These are phyloP conservation scores for Drosophila bocqueti DNA, from an alignment of 1,140 invertebrate genomes.

Conservation along the genomic window DNA sequence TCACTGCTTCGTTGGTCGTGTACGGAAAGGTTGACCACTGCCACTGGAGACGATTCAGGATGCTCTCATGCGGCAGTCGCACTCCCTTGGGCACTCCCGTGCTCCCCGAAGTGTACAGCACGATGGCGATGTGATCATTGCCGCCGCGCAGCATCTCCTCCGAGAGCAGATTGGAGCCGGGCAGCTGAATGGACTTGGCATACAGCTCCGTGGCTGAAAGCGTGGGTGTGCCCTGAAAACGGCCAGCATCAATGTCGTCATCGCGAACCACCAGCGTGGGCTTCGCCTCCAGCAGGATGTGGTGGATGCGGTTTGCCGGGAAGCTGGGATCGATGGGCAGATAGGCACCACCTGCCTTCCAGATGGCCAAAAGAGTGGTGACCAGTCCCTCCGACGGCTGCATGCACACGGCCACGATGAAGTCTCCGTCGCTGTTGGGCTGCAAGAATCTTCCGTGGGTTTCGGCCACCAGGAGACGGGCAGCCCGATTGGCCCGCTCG, in stretches of 20 bases:
- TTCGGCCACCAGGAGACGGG: constrained; percentile 86
- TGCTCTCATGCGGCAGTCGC: constrained; percentile 91
- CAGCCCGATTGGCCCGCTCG: constrained; percentile 87
- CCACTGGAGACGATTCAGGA: constrained; percentile 93
- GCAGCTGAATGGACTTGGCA: constrained; percentile 64
- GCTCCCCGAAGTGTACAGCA: constrained; percentile 97
- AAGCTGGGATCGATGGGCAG: constrained; percentile 92
- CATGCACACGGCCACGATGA: constrained; percentile 91
- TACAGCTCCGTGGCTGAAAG: constrained; percentile 69
- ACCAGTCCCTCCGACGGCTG: constrained; percentile 90
- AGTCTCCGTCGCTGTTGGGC: constrained; percentile 88
- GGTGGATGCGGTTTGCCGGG: constrained; percentile 89
- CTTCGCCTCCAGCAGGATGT: constrained; percentile 91
- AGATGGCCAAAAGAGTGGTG: constrained; percentile 89
- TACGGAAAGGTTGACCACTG: constrained; percentile 93
- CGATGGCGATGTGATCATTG: constrained; percentile 88
- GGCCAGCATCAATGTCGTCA: constrained; percentile 80
- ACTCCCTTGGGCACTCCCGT: constrained; percentile 97
- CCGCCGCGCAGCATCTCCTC: constrained; percentile 69
- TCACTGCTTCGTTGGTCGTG: constrained; percentile 87
- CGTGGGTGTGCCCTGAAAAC: constrained; percentile 66
- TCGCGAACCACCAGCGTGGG: constrained; percentile 90
- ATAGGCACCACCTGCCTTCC: constrained; percentile 93
- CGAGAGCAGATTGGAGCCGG: constrained; percentile 61
- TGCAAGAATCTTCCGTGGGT: constrained; percentile 77